Base-by-base conservation (phyloP, 2,888 invertebrate species). In the Malacosoma neustria region DNA sequence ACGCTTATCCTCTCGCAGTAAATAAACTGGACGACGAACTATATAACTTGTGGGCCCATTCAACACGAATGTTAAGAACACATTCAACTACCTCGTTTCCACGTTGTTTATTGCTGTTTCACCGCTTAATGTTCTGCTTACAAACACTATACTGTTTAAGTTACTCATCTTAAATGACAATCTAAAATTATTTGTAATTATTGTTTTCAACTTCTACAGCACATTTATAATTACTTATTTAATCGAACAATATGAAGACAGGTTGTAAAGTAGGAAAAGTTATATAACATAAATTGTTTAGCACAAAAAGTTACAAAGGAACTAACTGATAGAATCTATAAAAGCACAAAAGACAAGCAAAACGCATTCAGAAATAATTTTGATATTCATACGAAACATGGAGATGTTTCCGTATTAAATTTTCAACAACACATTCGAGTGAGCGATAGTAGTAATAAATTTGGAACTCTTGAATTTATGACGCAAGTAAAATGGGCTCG, bases 1-100 rank as follows among this genome's bases (percentile, higher is more conserved):
- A 74, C 76, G 76, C 67, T 77, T 68, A 77, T 79, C 77, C 77
- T 64, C 71, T 64, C 60, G 62, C 69, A 70, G 76, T 79, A 77
- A 80, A 79, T 76, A 79, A 64, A 73, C 71, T 68, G 62, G 54
- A 59, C 60, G 61, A 63, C 66, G 61, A 70, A 73, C 71, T 74
- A 72, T 71, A 71, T 71, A 68, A 69, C 68, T 63, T 63, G 61
- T 52, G 63, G 64, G 63, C 49, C 61, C 61, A 56, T 65, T 59
- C 59, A 47, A 54, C 46, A 56, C 54, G 59, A 58, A 59, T 57
- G 51, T 49, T 22, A 51, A 47, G 45, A 51, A 49, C 49, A 49
- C 46, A 39, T 38, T 35, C 35, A 36, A 32, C 54, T 51, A 57
- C 61, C 52, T 50, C 54, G 47, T 55, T 49, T 52, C 58, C 54